Base-by-base conservation (phyloP, 1,140 invertebrate genomes). In the Coenobita brevimanus region DNA sequence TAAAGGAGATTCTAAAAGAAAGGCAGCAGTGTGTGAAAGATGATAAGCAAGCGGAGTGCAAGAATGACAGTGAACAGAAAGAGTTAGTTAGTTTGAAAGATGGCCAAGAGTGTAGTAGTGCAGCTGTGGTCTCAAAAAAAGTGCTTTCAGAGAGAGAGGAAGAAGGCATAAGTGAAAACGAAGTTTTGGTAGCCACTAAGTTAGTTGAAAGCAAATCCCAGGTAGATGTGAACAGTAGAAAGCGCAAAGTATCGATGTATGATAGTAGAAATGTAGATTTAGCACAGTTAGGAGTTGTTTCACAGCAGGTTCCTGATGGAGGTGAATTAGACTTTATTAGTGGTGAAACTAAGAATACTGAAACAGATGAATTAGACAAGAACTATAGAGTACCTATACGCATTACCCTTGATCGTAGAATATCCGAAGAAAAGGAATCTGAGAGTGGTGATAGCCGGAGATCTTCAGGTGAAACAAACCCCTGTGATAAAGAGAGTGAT, bases 361-460 rank as follows among this genome's bases (percentile, higher is more conserved):
- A 84, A 85, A 73, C 17, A n/a, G 82, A 89, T 60, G 71, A 57
- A 62, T 46, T 27, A 46, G 86, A 82, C 8, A 41, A 64, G 69
- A 78, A 69, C 78, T 82, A 46, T 8, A 69, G 75, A 81, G 27
- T 69, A 46, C 36, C 27, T 17, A 30, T 15, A 46, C 36, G n/a
- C 21, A 30, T 15, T 43, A 46, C 73, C 38, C 69, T 88, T 54
- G 85, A 87, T 24, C 24, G 43, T 62, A 75, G 86, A 82, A 82
- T 88, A 82, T 88, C 86, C 43, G 86, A 88, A 50, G 86, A 88
- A 67, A 82, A 81, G 21, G 84, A 86, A 80, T 75, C 78, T 43
- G 82, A 84, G 17, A 57, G 75, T 38, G 80, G 69, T 60, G 82
- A 82, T 3, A 89, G 88, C 38, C 76, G 87, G 38, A 89, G 64